phyloP scores from a whole-genome alignment of 64 coral and sea anemone genomes.

The Orbicella faveolata region DNA sequence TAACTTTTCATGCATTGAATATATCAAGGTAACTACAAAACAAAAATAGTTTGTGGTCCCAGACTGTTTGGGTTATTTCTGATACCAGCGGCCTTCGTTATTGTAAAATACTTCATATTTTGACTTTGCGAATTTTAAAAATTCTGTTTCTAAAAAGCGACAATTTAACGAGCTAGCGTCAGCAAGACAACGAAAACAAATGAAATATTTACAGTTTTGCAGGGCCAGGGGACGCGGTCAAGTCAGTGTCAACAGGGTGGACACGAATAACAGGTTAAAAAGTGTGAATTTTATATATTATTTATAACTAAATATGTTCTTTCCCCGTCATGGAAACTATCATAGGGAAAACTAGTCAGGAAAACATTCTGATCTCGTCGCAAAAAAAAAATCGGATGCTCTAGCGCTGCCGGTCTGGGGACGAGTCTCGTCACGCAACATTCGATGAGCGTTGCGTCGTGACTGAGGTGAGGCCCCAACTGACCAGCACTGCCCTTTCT shows the following conservation, averaged over 20 bases:
- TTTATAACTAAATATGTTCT: neutral
- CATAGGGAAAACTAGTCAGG: neutral
- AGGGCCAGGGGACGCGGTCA: neutral
- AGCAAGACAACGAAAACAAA: neutral
- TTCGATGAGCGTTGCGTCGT: no score
- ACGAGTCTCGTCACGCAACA: no score
- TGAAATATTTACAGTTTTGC: slow-evolving; percentile 13
- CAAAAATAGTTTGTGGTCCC: no score
- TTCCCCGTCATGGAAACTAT: neutral
- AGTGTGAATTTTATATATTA: neutral
- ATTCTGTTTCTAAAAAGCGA: neutral
- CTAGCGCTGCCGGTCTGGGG: no score
- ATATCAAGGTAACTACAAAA: no score
- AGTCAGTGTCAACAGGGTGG: neutral
- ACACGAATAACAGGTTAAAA: neutral
- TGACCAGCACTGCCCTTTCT: no score
- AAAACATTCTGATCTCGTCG: neutral
- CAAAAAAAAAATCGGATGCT: no score
- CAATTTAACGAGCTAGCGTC: neutral
- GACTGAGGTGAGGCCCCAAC: no score
- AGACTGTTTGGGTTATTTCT: no score
- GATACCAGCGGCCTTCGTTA: no score
- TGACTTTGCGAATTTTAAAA: neutral
- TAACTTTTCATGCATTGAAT: no score
- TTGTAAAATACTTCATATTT: neutral